Evolutionary conservation across 2,888 invertebrate species (phyloP).

Genomic region (Ptychoptera albimana): DNA sequence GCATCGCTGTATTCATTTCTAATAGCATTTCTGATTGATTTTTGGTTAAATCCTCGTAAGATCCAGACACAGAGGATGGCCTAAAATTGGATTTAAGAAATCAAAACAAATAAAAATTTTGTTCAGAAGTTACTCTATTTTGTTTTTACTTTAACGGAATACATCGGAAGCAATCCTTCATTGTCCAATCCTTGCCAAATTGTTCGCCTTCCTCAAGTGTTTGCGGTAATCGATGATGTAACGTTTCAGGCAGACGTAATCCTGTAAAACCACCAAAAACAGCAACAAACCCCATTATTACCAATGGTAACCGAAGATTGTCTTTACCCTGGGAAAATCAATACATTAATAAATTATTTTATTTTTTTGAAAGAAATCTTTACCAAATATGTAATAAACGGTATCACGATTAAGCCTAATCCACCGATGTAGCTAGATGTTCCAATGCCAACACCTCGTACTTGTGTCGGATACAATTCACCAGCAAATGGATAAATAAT

Average conservation of each 20-base stretch:
- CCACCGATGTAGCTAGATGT: conserved; percentile 84
- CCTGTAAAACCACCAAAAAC: conserved; percentile 68
- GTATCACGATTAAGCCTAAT: conserved; percentile 73
- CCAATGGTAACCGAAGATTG: conserved; percentile 63
- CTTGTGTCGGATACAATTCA: conserved; percentile 79
- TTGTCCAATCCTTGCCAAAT: conserved; percentile 69
- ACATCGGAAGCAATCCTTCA: conserved; percentile 57
- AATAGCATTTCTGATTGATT: conserved; percentile 20
- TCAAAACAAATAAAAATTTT: conserved; percentile 3
- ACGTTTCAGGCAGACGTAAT: conserved; percentile 67
- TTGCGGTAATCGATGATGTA: conserved; percentile 68
- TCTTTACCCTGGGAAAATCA: conserved; percentile 53
- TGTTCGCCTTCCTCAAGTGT: conserved; percentile 78
- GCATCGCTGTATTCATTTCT: conserved; percentile 16
- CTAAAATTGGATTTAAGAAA: conserved; percentile 25
- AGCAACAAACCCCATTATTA: conserved; percentile 70
- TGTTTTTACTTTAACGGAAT: conserved; percentile 44
- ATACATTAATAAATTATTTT: conserved; percentile 1
- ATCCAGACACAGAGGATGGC: conserved; percentile 36
- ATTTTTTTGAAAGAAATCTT: conserved; percentile 14
- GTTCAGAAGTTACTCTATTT: background rate
- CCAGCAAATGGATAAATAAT: conserved; percentile 88
- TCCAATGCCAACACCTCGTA: conserved; percentile 79
- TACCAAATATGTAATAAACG: conserved; percentile 82
- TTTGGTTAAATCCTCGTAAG: conserved; percentile 53